A percentile compares a stretch with the other conserved stretches of the same genome.
Conservation (phyloP, 1,140 invertebrate genomes). For the Coptotermes formosanus region DNA sequence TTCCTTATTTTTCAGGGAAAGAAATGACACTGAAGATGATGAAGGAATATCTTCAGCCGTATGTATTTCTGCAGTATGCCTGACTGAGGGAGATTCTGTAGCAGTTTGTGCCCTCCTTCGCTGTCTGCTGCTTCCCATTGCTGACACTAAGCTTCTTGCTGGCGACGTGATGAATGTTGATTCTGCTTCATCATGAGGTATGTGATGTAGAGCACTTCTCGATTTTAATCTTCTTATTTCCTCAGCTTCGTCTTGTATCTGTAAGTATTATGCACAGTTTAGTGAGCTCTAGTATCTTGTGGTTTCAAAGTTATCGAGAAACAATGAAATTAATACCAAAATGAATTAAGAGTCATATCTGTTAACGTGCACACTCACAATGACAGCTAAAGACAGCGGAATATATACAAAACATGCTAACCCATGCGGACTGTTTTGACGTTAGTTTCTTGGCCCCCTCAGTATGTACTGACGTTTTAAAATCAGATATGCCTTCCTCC, state of each 20-base stretch:
- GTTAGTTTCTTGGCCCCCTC: background rate
- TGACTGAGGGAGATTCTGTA: background rate
- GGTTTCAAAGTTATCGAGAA: no score
- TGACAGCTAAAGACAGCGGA: no score
- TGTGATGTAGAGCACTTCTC: background rate
- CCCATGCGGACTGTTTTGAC: background rate
- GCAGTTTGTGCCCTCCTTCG: background rate
- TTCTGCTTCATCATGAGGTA: background rate
- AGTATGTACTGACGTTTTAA: background rate
- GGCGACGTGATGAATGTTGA: background rate
- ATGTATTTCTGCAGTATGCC: background rate
- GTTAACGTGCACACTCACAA: no score
- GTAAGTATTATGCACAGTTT: background rate
- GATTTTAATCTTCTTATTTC: background rate
- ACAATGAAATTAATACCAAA: no score
- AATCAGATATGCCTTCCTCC: background rate
- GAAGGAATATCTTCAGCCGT: background rate
- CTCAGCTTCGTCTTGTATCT: background rate
- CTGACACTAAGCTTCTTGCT: background rate
- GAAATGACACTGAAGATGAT: background rate
- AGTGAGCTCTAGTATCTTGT: no score
- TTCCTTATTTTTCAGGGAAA: background rate
- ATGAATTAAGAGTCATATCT: no score
- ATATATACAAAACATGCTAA: background rate
- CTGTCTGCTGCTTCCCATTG: background rate